Evolutionary conservation across 2,888 invertebrate genomes (phyloP), one percentile per base, ranked within the genome.

Genomic region (Amphipoea oculea): DNA sequence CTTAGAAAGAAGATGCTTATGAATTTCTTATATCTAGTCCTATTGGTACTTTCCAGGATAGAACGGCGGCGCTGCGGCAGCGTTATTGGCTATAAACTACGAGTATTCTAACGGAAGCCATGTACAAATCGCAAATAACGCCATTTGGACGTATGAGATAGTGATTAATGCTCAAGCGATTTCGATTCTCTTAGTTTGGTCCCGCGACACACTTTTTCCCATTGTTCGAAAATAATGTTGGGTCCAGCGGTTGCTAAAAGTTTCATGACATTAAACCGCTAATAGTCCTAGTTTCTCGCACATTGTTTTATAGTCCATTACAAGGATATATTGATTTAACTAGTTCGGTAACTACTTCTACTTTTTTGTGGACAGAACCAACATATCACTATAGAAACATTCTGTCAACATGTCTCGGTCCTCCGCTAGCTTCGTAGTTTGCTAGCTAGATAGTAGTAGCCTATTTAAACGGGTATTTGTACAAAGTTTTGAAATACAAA

Each of bases 231-330:
- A 78, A 76, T 79, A 76, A 68, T 62, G 69, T 74, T 68, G 71
- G 77, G 65, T 23, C 23, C 67, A 73, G 72, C 62, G 79, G 60
- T 78, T 67, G 73, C 71, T 70, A 73, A 71, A 88, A 88, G 78
- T 86, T 87, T 78, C 69, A 77, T 77, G 74, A 72, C 79, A 84
- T 74, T 84, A 78, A 80, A 86, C 84, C 79, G 51, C 86, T 88
- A 88, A 87, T 86, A 86, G 86, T 73, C 36, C 67, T 70, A 76
- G 77, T 87, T 88, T 78, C 70, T 66, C 74, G 29, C 63, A 76
- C 71, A 78, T 81, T 84, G 81, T 84, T 88, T 84, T 82, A 88
- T 81, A 84, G 82, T 79, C 77, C 77, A 84, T 87, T 86, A 84
- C 69, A 84, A 76, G 69, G 76, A 86, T 63, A 84, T 80, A 84